A percentile compares a stretch with the other conserved stretches of the same genome.
Conservation (phyloP, 1,140 invertebrate species). For the Ectropis grisescens region DNA sequence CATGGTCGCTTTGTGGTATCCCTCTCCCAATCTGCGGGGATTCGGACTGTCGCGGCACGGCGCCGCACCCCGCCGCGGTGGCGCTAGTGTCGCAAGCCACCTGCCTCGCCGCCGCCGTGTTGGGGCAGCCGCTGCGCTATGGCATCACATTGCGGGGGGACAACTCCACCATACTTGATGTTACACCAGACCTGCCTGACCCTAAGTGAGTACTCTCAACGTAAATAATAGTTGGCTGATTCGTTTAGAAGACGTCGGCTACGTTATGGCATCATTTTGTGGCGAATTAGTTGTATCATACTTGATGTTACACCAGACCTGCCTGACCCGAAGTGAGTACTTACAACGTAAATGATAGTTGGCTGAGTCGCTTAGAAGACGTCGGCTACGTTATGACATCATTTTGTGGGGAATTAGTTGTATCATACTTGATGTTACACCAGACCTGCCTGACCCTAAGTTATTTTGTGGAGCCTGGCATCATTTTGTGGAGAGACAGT, state of each 20-base stretch:
- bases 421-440: slow-evolving; percentile 51
- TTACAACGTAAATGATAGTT: no score
- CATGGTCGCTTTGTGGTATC: slow-evolving; percentile 43
- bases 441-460: slow-evolving; percentile 52
- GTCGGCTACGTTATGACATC: slow-evolving; percentile 50
- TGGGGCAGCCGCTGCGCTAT: slow-evolving; percentile 52
- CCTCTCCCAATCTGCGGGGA: slow-evolving; percentile 50
- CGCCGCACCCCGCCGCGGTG: slow-evolving; percentile 36
- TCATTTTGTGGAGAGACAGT: slow-evolving; percentile 45
- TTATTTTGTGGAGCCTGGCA: slow-evolving; percentile 43
- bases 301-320: slow-evolving; percentile 44
- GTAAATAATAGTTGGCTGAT: no score
- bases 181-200: slow-evolving; percentile 42
- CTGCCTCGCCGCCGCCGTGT: slow-evolving; percentile 31
- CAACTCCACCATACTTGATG: slow-evolving; percentile 52
- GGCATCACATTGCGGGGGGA: slow-evolving; percentile 47
- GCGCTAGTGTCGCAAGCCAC: slow-evolving; percentile 49
- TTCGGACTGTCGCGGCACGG: slow-evolving; percentile 23
- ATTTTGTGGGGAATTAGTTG: slow-evolving; percentile 46
- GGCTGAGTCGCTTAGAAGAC: no score
- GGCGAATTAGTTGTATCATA: slow-evolving; percentile 55
- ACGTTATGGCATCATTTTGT: slow-evolving; percentile 42
- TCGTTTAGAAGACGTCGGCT: slow-evolving; percentile 50
- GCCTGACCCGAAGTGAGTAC: slow-evolving; percentile 51
- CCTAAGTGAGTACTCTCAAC: slow-evolving; percentile 53